Conservation (phyloP, 2,113 vertebrate genomes). For the Romanogobio albipinnatus region DNA sequence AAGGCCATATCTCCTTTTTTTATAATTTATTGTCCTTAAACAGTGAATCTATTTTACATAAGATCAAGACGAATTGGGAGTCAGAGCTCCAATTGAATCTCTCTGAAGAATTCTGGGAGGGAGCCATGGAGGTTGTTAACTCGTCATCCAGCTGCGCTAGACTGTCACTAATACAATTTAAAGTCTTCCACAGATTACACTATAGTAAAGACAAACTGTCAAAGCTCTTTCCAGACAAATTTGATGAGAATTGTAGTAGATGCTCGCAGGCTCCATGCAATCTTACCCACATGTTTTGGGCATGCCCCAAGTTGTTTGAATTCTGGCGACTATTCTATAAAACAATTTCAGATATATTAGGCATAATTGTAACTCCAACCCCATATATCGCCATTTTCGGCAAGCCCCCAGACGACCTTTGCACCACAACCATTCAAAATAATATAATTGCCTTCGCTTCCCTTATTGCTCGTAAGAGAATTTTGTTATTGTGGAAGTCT, state of each 20-base stretch:
- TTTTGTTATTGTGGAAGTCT: neutral
- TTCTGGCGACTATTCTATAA: slow-evolving; percentile 12
- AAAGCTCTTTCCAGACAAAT: neutral
- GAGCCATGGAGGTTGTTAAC: too few relatives aligned
- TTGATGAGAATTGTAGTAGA: neutral
- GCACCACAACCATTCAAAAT: neutral
- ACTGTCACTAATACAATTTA: too few relatives aligned
- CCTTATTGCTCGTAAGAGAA: neutral
- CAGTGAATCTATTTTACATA: too few relatives aligned
- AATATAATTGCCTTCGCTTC: neutral
- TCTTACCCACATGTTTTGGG: slow-evolving; percentile 7
- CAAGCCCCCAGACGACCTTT: neutral
- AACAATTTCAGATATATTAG: neutral
- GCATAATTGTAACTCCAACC: neutral
- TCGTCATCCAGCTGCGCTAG: too few relatives aligned
- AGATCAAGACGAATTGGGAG: too few relatives aligned
- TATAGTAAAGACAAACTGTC: too few relatives aligned
- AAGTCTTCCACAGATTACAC: too few relatives aligned
- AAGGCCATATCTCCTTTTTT: too few relatives aligned
- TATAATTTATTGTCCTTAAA: too few relatives aligned
- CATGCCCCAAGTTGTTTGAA: slow-evolving; percentile 2
- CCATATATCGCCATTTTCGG: neutral
- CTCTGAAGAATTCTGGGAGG: too few relatives aligned
- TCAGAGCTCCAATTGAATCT: too few relatives aligned
- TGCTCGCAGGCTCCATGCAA: neutral